Percentiles rank a stretch among this genome's conserved stretches.
phyloP scores from a whole-genome alignment of 2,888 invertebrate species.

The Trichacis sp. region DNA sequence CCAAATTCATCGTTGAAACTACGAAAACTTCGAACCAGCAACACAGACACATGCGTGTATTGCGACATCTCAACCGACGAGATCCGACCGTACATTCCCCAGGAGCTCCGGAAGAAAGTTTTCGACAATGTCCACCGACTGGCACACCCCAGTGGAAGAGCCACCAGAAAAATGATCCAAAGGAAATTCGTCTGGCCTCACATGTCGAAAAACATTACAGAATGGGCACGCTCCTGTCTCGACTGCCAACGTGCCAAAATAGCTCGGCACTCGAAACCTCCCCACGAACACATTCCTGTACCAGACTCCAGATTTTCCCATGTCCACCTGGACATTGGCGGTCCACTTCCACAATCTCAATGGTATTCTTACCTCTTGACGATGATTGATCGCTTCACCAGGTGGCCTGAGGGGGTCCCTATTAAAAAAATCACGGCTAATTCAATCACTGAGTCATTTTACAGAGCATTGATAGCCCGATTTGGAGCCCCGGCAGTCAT shows the following conservation, averaged over 20 bases:
- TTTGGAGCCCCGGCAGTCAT: slow-evolving; percentile 61
- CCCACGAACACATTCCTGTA: slow-evolving; percentile 41
- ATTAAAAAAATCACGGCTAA: slow-evolving; percentile 17
- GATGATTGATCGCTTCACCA: too few species aligned
- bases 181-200: slow-evolving; percentile 50
- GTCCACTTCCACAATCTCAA: slow-evolving; percentile 57
- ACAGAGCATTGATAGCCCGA: slow-evolving; percentile 62
- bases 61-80: slow-evolving; percentile 33
- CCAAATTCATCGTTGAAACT: slow-evolving; percentile 8
- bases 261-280: slow-evolving; percentile 46
- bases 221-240: slow-evolving; percentile 53
- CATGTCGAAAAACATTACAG: slow-evolving; percentile 47
- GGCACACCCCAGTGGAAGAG: slow-evolving; percentile 41
- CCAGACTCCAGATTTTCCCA: slow-evolving; percentile 59
- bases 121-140: slow-evolving; percentile 35
- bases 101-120: slow-evolving; percentile 25
- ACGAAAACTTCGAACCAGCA: slow-evolving; percentile 3
- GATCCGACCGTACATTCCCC: slow-evolving; percentile 45
- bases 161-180: slow-evolving; percentile 43
- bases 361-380: slow-evolving; percentile 59
- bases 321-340: slow-evolving; percentile 67
- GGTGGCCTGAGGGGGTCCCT: too few species aligned
- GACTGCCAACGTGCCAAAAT: slow-evolving; percentile 57
- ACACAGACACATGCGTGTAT: slow-evolving; percentile 16
- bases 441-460: slow-evolving; percentile 45